Base-by-base conservation (phyloP, 2,113 vertebrate species). In the Eurypyga helias region DNA sequence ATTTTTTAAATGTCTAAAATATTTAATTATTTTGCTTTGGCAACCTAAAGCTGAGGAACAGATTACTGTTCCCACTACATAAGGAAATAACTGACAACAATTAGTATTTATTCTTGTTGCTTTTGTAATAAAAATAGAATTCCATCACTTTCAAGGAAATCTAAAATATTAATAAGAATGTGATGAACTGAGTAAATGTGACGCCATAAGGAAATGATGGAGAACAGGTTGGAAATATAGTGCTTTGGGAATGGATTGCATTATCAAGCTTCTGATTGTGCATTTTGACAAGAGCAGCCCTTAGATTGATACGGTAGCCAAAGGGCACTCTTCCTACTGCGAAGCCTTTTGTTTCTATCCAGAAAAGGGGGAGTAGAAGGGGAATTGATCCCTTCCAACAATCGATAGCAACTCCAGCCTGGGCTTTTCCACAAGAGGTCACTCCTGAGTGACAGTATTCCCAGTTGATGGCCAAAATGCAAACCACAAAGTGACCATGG, bases 91-190 rank as follows among this genome's bases (percentile, higher is more conserved):
- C 93, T 96, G 96, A 95, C 93, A 95, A 97, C 95, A 96, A 96
- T 97, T 97, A 96, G 92, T 96, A 97, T 97, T 96, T 96, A 97
- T 97, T 97, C 96, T 95, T 96, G 95, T 96, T 97, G 87, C 92
- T 94, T 97, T 97, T 96, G 96, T 94, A 96, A 97, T 97, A 97
- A 97, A 97, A 97, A 97, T 97, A 97, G 96, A 97, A 96, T 96
- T 97, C 95, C 96, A 96, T 97, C 97, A 97, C 95, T 97, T 95
- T 97, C 97, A 97, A 93, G 95, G 95, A 97, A 96, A 93, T 41
- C 95, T 97, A 95, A 97, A 97, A 97, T 96, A 96, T 97, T 97
- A 97, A 97, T 97, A 97, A 96, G 97, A 95, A 88, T 87, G 93
- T 97, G 95, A 97, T 97, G 96, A 97, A 97, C 96, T 96, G 90